These are phyloP conservation scores for Heterodera carotae DNA, from an alignment of 1,140 invertebrate species.

Conservation along the genomic window DNA sequence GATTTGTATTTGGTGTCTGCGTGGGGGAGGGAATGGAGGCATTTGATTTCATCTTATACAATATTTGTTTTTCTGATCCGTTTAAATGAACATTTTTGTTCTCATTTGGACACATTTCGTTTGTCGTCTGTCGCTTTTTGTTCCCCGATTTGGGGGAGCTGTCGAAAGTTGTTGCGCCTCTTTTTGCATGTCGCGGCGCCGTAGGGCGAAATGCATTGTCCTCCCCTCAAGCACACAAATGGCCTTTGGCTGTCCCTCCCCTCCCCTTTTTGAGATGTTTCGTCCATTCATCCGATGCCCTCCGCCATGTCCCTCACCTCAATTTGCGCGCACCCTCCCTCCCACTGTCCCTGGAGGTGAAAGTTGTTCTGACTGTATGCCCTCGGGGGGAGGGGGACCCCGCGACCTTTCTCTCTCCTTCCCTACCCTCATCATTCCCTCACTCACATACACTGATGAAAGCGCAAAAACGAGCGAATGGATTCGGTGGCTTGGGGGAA, in stretches of 20 bases:
- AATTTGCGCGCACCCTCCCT: background rate
- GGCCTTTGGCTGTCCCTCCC: background rate
- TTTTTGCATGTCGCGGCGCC: background rate
- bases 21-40: too few relatives aligned
- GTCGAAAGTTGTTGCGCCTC: background rate
- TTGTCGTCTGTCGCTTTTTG: background rate
- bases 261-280: background rate
- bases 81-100: background rate
- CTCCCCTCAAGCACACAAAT: background rate
- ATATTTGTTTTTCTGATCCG: too few relatives aligned
- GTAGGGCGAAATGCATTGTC: background rate
- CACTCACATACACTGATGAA: background rate
- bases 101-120: background rate
- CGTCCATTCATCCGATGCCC: background rate
- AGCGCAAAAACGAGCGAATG: background rate
- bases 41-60: background rate
- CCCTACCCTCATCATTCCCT: background rate
- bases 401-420: background rate
- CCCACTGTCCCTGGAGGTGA: background rate
- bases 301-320: background rate
- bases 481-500: background rate
- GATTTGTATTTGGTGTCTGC: too few relatives aligned
- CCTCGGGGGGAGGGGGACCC: background rate
- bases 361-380: constrained; percentile 2
- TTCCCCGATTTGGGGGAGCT: background rate